Base-by-base conservation (phyloP, 1,140 invertebrate species). In the Zaprionus tsacasi region DNA sequence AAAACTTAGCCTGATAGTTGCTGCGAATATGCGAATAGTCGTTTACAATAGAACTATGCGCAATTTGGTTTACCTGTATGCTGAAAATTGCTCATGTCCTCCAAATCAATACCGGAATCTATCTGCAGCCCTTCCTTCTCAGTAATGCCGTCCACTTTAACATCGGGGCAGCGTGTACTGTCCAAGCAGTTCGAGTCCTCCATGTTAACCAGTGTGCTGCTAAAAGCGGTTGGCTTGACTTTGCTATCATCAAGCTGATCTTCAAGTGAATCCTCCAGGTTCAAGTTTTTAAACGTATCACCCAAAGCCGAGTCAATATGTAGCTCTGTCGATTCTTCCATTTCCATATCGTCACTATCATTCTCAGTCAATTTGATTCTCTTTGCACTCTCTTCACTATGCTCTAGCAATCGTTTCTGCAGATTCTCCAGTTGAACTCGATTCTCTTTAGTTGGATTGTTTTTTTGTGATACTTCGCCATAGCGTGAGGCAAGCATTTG, bases 401-500 rank as follows among this genome's bases (percentile, higher is more conserved):
- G 7, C 33, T 70, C 59, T 0, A 58, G n/a, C 8, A 52, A 13
- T 43, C 69, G 56, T 61, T 86, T 82, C 30, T 45, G 58, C 43
- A 56, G 11, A 21, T 57, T 57, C 11, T 60, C 64, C n/a, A 15
- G 13, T 10, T 36, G 17, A 10, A 8, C 0, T 12, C 6, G 45
- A 12, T 13, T 52, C 33, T 5, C 57, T 40, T 1, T 48, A 0
- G 6, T 55, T 71, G 2, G 40, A 11, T 10, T 11, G 11, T 21
- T 10, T 43, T 68, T 54, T 38, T 33, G 25, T 17, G 17, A 21
- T 71, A 33, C n/a, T 35, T 80, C 80, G 2, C 85, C 83, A n/a
- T 68, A 83, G 1, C 85, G 85, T 4, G 73, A 70, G n/a, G 85
- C 83, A 8, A 88, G 65, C 85, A 88, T 90, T 74, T 82, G 57